Conservation (phyloP, 1,140 invertebrate species). For the Drosophila baimaii region DNA sequence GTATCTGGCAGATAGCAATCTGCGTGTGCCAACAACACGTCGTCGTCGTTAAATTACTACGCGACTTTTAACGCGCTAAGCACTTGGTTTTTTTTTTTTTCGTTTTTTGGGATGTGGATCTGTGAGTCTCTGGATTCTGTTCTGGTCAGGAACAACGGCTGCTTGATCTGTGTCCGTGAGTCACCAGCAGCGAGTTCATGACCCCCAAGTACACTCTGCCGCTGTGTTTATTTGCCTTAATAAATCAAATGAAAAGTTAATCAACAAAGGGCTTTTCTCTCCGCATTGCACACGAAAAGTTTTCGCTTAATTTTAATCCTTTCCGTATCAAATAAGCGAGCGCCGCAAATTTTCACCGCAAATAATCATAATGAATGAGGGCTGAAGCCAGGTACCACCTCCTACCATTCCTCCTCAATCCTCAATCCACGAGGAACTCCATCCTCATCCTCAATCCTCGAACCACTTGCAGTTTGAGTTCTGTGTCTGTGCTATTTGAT, state of each 20-base stretch:
- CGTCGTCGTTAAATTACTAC: constrained; percentile 80
- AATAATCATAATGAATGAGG: constrained; percentile 82
- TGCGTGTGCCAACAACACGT: constrained; percentile 73
- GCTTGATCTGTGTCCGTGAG: constrained; percentile 22
- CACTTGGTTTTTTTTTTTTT: constrained; percentile 53
- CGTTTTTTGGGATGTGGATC: constrained; percentile 18
- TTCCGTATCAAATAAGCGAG: constrained; percentile 77
- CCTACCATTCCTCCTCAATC: constrained; percentile 13
- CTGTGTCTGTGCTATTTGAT: constrained; percentile 50
- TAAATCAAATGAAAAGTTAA: constrained; percentile 82
- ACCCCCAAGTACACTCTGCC: constrained; percentile 58
- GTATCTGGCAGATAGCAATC: constrained; percentile 68
- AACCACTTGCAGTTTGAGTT: constrained; percentile 75
- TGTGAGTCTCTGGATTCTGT: constrained; percentile 19
- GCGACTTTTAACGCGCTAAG: constrained; percentile 77
- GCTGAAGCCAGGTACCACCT: constrained; percentile 3
- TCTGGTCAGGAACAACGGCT: constrained; percentile 26
- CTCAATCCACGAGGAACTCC: constrained; percentile 13
- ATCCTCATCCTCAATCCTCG: constrained; percentile 19
- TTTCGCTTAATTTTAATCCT: constrained; percentile 83
- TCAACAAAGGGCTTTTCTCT: constrained; percentile 66
- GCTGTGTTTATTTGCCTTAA: constrained; percentile 65
- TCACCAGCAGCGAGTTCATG: constrained; percentile 59
- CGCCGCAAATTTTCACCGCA: constrained; percentile 80
- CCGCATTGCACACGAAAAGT: constrained; percentile 51